Base-by-base conservation (phyloP, 2,113 vertebrate species). In the Alces alces region DNA sequence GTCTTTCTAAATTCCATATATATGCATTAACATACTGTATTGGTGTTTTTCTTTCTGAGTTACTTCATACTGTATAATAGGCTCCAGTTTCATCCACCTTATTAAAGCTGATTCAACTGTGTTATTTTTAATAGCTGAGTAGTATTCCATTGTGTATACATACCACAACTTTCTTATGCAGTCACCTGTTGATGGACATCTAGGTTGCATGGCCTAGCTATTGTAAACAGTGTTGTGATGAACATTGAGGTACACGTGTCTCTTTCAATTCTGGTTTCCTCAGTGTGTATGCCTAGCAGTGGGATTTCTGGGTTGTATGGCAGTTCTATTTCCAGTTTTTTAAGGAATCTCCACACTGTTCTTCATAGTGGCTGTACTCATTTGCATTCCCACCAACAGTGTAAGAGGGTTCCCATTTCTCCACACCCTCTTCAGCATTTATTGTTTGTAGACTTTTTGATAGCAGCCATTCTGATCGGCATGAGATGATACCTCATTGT, bases 221-320 rank as follows among this genome's bases (percentile, higher is more conserved):
- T 70, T 23, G 19, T 70, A 39, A 70, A 70, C 66, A 39, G n/a
- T 70, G 9, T 3, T 39, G 5, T 23, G 19, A 39, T 39, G 9
- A 23, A 39, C n/a, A 12, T 0, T 70, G 66, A 3, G 19, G 10
- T 36, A 39, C n/a, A 39, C 5, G 0, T 70, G 66, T 39, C 19
- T 70, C 10, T 70, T 39, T 70, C 19, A 39, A 1, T 36, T 70
- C 19, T 70, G n/a, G 2, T 70, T 39, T 70, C n/a, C 66, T 39
- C 2, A 0, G 10, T 70, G 19, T 39, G n/a, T 70, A 70, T 70
- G 66, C 66, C n/a, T n/a, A 23, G 19, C 10, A 70, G 9, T 70
- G 66, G n/a, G 66, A 39, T 39, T 39, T 10, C 19, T 70, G n/a
- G 66, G n/a, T 36, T 21, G 2, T 70, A 36, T 23, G 64, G 19